Base-by-base conservation (phyloP, 2,888 invertebrate genomes). In the Ferrisia virgata region DNA sequence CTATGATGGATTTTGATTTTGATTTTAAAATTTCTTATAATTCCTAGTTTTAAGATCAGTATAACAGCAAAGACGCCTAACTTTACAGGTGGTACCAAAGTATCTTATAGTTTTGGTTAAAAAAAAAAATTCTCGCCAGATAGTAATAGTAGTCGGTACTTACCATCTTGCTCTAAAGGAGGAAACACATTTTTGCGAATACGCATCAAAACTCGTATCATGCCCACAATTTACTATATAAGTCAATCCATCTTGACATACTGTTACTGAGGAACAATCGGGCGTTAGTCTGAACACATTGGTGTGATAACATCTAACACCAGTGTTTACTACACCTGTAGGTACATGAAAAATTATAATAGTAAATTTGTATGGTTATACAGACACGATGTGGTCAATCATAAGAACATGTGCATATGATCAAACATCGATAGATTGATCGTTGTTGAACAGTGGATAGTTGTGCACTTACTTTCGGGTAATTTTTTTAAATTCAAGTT, bases 221-320 rank as follows among this genome's bases (percentile, higher is more conserved):
- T 85, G 85, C n/a, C 88, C 88, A 86, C 90, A 90, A 80, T 88
- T 88, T 78, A 90, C 86, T 36, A 89, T 87, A 86, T 89, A 88
- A 9, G 89, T 88, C 79, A 87, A 85, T 43, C 88, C 88, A 28
- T 87, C 86, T 84, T 88, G 87, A 85, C 90, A 90, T 25, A 89
- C 85, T 18, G 89, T 88, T 15, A 88, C 89, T 43, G 87, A 87
- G 11, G 88, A 87, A 86, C 90, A 90, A 84, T 88, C 87, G 18
- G 87, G 86, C 85, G 88, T 89, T 40, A 89, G 87, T 33, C 87
- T 86, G 86, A 88, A 88, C 25, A 89, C 86, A 22, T 85, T 85
- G 72, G 85, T 82, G 69, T 86, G 86, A 40, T 86, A 85, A 85
- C 87, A 87, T n/a, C 86, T 85, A 2, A 87, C 86, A 2, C 89